These are phyloP conservation scores for Zaprionus gabonicus DNA, from an alignment of 1,140 invertebrate genomes.

Conservation along the genomic window DNA sequence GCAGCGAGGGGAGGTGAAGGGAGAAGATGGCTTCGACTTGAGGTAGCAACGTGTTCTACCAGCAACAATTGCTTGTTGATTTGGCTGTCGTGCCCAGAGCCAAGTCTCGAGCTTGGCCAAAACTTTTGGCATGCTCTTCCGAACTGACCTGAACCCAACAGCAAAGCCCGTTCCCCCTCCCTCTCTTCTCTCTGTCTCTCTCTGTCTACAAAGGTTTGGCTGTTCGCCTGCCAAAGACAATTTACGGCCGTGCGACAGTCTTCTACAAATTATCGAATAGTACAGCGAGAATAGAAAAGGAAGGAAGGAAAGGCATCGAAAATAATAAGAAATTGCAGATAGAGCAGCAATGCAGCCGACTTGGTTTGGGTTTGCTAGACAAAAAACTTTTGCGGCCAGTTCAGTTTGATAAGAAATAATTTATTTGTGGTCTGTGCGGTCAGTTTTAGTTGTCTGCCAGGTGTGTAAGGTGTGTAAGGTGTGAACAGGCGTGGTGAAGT, in stretches of 20 bases:
- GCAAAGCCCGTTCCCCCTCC: neutral
- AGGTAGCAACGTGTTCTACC: constrained; percentile 69
- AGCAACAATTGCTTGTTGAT: constrained; percentile 80
- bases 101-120: constrained; percentile 31
- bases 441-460: constrained; percentile 36
- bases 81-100: constrained; percentile 60
- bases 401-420: constrained; percentile 79
- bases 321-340: constrained; percentile 44
- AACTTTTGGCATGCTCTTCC: constrained; percentile 65
- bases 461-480: constrained; percentile 30
- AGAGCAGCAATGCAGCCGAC: constrained; percentile 29
- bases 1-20: neutral
- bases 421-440: constrained; percentile 67
- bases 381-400: constrained; percentile 74
- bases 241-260: constrained; percentile 68
- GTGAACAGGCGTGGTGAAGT: constrained; percentile 35
- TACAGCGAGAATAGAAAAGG: constrained; percentile 19
- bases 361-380: constrained; percentile 35
- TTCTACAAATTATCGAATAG: constrained; percentile 77
- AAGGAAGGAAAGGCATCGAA: constrained; percentile 48
- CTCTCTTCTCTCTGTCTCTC: constrained; percentile 21
- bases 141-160: constrained; percentile 40
- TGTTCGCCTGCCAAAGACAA: constrained; percentile 73
- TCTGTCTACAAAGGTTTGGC: constrained; percentile 21
- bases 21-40: neutral